Conservation (phyloP, 2,888 invertebrate species). For the Troides aeacus region DNA sequence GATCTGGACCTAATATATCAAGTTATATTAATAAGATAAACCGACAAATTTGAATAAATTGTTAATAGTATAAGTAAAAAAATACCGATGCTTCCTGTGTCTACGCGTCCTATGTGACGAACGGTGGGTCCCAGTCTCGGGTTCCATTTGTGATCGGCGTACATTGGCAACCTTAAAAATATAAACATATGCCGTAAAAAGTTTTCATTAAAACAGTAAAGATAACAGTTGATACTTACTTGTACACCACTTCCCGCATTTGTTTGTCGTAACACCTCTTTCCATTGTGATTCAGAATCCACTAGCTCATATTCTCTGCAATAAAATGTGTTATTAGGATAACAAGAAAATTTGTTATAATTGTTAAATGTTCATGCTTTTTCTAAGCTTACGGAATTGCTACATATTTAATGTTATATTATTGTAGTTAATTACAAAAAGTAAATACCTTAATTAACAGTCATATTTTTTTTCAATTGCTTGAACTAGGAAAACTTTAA, state of each 20-base stretch:
- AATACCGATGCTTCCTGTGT: constrained; percentile 82
- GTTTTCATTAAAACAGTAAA: background rate
- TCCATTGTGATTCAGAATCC: constrained; percentile 94
- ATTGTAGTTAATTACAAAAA: too few relatives aligned
- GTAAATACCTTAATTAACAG: too few relatives aligned
- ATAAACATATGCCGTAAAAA: background rate
- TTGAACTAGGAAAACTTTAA: too few relatives aligned
- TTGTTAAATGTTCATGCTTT: too few relatives aligned
- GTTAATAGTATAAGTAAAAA: constrained; percentile 9
- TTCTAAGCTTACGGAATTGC: too few relatives aligned
- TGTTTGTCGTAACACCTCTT: constrained; percentile 89
- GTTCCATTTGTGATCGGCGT: constrained; percentile 78
- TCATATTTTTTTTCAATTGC: too few relatives aligned
- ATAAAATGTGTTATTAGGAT: constrained; percentile 33
- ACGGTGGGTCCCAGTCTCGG: constrained; percentile 75
- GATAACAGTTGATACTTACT: constrained; percentile 45
- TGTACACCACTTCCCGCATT: constrained; percentile 75
- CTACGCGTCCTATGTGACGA: constrained; percentile 80
- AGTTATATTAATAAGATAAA: background rate
- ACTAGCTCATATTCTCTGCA: constrained; percentile 85
- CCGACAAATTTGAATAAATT: background rate
- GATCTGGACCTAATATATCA: constrained; percentile 76
- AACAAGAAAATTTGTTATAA: background rate
- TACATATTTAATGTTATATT: too few relatives aligned
- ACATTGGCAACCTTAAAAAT: constrained; percentile 84